Percentiles rank a stretch among this genome's conserved stretches.
Evolutionary conservation across 2,797 vertebrate species (phyloP).

Genomic region (Arctocebus calabarensis): DNA sequence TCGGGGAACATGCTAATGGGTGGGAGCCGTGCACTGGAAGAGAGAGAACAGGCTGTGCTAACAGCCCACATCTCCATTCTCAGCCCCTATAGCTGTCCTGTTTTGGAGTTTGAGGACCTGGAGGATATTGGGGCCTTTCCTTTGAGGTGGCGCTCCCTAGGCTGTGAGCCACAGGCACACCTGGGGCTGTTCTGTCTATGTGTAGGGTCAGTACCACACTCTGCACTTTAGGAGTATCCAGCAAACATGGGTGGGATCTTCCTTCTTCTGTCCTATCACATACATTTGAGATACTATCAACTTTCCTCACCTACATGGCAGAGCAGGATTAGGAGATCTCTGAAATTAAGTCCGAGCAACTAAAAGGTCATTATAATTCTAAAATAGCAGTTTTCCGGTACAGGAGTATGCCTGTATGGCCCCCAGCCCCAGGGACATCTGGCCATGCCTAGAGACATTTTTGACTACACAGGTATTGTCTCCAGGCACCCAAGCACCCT

Average conservation of each 20-base stretch:
- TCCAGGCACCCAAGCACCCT: accelerated
- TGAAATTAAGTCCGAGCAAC: not conserved
- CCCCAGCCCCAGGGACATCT: no score
- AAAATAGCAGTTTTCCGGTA: not conserved
- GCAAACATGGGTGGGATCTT: not conserved
- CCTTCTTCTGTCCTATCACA: not conserved
- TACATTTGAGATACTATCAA: not conserved
- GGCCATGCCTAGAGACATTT: not conserved
- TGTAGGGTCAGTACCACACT: no score
- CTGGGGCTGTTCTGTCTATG: not conserved
- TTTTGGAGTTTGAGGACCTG: not conserved
- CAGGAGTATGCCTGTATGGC: not conserved
- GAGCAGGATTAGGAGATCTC: not conserved
- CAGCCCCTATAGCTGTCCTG: not conserved
- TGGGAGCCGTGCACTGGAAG: not conserved
- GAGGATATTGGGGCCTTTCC: not conserved
- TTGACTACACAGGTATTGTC: not conserved
- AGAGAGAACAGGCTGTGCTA: slow-evolving; percentile 11
- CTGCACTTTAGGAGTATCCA: not conserved
- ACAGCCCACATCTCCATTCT: not conserved
- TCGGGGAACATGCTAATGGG: not conserved
- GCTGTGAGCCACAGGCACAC: not conserved
- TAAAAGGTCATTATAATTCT: not conserved
- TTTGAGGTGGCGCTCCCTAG: not conserved
- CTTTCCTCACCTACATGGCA: not conserved